Evolutionary conservation across 1,140 invertebrate species (phyloP), one percentile per base, ranked within the genome.

Genomic region (Diuraphis noxia): DNA sequence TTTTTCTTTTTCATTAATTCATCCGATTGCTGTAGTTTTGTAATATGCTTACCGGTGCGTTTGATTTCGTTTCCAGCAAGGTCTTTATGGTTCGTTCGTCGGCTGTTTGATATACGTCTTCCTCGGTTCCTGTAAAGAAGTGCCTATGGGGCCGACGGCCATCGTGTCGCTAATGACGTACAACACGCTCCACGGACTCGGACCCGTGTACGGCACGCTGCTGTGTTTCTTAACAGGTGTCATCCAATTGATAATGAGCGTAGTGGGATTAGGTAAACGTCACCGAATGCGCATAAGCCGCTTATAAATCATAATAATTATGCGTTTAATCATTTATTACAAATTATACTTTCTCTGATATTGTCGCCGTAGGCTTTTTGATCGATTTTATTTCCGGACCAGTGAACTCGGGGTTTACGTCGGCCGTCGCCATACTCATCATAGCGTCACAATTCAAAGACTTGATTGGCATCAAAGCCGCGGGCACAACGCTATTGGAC

Each of bases 301-400:
- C 23, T 49, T 23, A 49, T n/a, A n/a, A n/a, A 49, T 49, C 23
- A 17, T 17, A n/a, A n/a, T n/a, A n/a, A n/a, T n/a, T n/a, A 19
- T 3, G 56, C 3, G 30, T n/a, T 72, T 72, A n/a, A 30, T n/a
- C 13, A 81, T 5, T 13, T 23, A 23, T 79, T 79, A 17, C 19
- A 17, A 36, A 25, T 40, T 19, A 7, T 49, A 43, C 5, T 41
- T 40, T 25, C 0, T 4, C 4, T 23, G 23, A 56, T 36, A n/a
- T n/a, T 72, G 36, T 38, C 36, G 25, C 25, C 36, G 5, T 94
- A 97, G 97, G 98, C 84, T 98, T 99, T 93, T 94, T 99, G 63
- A 97, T 99, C 84, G 97, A 98, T 94, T 99, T 98, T 94, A 97
- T 99, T 1, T 98, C 97, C 0, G 97, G 97, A 13, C 97, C 98